Base-by-base conservation (phyloP, 2,888 invertebrate species). In the Dermolepida albohirtum region DNA sequence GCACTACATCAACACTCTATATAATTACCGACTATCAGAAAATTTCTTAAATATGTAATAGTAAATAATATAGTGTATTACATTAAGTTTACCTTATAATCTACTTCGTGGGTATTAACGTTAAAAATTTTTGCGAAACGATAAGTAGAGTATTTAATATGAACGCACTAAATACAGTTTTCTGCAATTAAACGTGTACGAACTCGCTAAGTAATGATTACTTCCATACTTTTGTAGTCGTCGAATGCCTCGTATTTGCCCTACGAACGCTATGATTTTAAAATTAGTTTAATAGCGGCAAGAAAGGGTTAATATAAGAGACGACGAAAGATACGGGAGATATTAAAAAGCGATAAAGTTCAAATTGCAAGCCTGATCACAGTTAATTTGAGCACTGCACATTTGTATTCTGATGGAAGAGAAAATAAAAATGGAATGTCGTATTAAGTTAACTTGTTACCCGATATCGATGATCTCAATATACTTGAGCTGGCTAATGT, bases 241-340 rank as follows among this genome's bases (percentile, higher is more conserved):
- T 63, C 44, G 57, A 67, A 69, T 69, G 69, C 66, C 66, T 68
- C 67, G 68, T 72, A 68, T 72, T 72, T 70, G 71, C 71, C 57
- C 67, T 65, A 54, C 64, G 67, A 70, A 71, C 71, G 71, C 71
- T 72, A 74, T 73, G 73, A 74, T 75, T 75, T 73, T 70, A 71
- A 76, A 75, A 76, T 75, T 74, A 72, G 71, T 71, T 74, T 76
- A 76, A 76, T 76, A 76, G 74, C 69, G 69, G 71, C 68, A 29
- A 43, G 69, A 72, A 72, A 70, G 69, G 70, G 72, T 67, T 74
- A 70, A 73, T 55, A 65, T 55, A 59, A 22, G 57, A 57, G 47
- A 14, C 50, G 72, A 66, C 70, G 71, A 71, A 70, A 69, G 72
- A 68, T 70, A 70, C 64, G 66, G 54, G 64, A 70, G 77, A 74